Conservation (phyloP, 2,888 invertebrate species). For the Oscheius sp. region DNA sequence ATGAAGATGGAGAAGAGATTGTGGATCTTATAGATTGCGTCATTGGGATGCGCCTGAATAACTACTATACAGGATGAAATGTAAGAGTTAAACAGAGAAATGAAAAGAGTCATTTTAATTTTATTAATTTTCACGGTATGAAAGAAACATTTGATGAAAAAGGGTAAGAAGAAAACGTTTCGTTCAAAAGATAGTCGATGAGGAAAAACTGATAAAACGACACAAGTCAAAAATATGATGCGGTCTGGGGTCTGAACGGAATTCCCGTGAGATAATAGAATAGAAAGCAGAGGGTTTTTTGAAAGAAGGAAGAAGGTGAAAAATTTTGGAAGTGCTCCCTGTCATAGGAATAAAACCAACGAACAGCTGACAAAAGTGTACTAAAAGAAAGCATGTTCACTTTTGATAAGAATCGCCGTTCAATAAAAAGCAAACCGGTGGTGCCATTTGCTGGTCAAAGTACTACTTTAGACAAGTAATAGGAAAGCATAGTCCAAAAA, state of each 20-base stretch:
- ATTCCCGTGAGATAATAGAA: slow-evolving; percentile 6
- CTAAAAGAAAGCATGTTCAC: slow-evolving; percentile 11
- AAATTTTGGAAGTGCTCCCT: background rate
- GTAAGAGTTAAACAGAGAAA: too few species aligned
- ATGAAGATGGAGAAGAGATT: background rate
- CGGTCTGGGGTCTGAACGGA: slow-evolving; percentile 3
- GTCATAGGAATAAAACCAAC: background rate
- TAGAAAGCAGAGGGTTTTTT: background rate
- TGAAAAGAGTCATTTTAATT: too few species aligned
- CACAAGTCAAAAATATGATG: slow-evolving; percentile 1
- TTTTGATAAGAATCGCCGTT: background rate
- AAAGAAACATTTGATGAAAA: too few species aligned
- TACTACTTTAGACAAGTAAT: too few species aligned
- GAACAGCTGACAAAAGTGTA: slow-evolving; percentile 22
- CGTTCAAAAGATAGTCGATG: too few species aligned
- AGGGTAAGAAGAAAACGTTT: too few species aligned
- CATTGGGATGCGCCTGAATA: too few species aligned
- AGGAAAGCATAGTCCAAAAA: too few species aligned
- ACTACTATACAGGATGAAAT: too few species aligned
- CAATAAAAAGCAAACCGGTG: background rate
- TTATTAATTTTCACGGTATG: too few species aligned
- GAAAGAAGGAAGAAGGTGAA: background rate
- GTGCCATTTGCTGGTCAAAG: background rate
- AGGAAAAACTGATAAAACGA: too few species aligned
- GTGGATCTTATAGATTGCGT: slow-evolving; percentile 10